Conservation (phyloP, 1,140 invertebrate species). For the Berghia stephanieae region DNA sequence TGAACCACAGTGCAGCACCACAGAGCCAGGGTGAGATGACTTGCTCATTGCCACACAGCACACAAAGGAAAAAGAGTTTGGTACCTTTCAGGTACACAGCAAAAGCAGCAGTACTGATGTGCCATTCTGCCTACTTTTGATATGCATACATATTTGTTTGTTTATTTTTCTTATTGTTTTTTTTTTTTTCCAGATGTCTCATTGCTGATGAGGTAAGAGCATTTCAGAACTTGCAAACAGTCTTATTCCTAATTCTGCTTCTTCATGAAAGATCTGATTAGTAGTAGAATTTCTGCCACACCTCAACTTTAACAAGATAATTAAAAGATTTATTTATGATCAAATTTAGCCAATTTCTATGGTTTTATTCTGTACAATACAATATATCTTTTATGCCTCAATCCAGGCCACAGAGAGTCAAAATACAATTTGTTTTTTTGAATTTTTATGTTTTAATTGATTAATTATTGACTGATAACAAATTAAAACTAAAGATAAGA, state of each 20-base stretch:
- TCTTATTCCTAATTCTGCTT: not conserved
- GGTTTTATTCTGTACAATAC: too few species aligned
- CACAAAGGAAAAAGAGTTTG: too few species aligned
- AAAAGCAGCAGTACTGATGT: not conserved
- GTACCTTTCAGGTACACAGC: too few species aligned
- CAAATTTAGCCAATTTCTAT: not conserved
- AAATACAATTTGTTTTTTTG: too few species aligned
- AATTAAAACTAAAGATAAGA: too few species aligned
- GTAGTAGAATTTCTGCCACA: too few species aligned
- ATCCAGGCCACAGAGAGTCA: too few species aligned
- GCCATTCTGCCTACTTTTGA: not conserved
- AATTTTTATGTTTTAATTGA: too few species aligned
- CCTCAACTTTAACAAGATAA: not conserved
- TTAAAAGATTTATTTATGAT: not conserved
- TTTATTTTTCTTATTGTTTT: not conserved
- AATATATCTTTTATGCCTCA: too few species aligned
- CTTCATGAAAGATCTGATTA: not conserved
- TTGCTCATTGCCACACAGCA: too few species aligned
- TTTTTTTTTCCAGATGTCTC: conserved; percentile 56
- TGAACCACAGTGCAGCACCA: not conserved
- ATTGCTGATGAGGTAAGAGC: conserved; percentile 59
- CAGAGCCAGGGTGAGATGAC: not conserved
- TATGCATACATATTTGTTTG: not conserved
- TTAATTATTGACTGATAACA: too few species aligned
- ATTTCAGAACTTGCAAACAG: not conserved